These are phyloP conservation scores for Heterohyrax brucei DNA, from an alignment of 2,797 vertebrate genomes.

Conservation along the genomic window DNA sequence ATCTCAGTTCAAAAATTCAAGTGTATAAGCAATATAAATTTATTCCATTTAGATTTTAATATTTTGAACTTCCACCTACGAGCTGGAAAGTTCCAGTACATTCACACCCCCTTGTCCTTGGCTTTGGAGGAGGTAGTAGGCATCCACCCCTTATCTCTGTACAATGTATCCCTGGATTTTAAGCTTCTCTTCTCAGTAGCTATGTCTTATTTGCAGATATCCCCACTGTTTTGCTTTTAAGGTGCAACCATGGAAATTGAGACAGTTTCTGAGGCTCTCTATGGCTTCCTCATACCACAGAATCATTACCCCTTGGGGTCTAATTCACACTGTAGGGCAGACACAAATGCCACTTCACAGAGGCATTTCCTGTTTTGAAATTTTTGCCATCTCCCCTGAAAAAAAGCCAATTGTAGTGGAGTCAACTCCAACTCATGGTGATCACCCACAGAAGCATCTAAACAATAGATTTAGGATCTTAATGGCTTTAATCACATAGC, in stretches of 20 bases:
- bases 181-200: neutral
- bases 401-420: neutral
- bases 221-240: slow-evolving; percentile 55
- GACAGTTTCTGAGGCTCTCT: slow-evolving; percentile 11
- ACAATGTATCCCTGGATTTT: neutral
- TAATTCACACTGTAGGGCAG: too few relatives aligned
- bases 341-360: too few relatives aligned
- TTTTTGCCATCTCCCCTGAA: neutral
- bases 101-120: neutral
- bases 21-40: slow-evolving; percentile 26
- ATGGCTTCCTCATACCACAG: neutral
- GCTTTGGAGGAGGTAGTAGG: slow-evolving; percentile 23
- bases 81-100: slow-evolving; percentile 35
- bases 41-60: slow-evolving; percentile 28
- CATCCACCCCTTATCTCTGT: neutral
- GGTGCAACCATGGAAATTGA: neutral
- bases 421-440: neutral
- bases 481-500: slow-evolving; percentile 29
- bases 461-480: slow-evolving; percentile 33
- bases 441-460: neutral
- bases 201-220: neutral
- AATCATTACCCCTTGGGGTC: neutral
- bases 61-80: neutral
- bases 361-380: slow-evolving; percentile 23
- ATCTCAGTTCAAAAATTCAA: slow-evolving; percentile 38